Percentiles rank a stretch among this genome's conserved stretches.
Evolutionary conservation across 2,888 invertebrate species (phyloP).

Genomic region (Sesia bembeciformis): DNA sequence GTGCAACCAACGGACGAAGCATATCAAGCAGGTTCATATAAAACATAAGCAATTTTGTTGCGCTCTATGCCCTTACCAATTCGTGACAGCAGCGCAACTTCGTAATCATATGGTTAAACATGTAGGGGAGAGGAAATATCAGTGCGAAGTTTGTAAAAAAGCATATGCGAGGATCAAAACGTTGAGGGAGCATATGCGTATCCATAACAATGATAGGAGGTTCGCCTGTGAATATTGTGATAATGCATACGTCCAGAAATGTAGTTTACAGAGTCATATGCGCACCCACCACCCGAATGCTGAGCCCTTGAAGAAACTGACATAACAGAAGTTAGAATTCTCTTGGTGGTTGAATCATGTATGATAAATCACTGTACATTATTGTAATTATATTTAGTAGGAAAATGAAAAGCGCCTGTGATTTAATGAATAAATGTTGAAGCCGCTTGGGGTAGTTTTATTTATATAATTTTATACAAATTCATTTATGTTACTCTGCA

Average conservation of each 20-base stretch:
- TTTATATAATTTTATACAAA: too few species aligned
- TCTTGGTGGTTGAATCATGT: too few species aligned
- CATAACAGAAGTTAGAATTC: too few species aligned
- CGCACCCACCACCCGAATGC: conserved; percentile 47
- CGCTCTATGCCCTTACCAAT: conserved; percentile 35
- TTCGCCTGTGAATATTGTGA: conserved; percentile 59
- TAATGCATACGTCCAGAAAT: conserved; percentile 55
- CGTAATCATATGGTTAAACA: conserved; percentile 50
- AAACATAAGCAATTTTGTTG: conserved; percentile 42
- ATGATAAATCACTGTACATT: too few species aligned
- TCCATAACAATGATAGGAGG: conserved; percentile 54
- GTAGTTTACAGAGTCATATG: conserved; percentile 54
- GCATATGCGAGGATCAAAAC: conserved; percentile 44
- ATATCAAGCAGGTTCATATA: conserved; percentile 48
- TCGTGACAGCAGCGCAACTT: conserved; percentile 39
- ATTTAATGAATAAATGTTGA: too few species aligned
- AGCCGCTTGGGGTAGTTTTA: too few species aligned
- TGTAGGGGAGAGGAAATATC: conserved; percentile 34
- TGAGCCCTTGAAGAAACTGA: conserved; percentile 17
- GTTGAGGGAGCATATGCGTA: conserved; percentile 48
- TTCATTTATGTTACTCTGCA: too few species aligned
- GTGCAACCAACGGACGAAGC: conserved; percentile 47
- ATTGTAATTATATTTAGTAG: too few species aligned
- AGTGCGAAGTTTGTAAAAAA: conserved; percentile 63
- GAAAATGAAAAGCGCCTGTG: too few species aligned